Base-by-base conservation (phyloP, 2,888 invertebrate species). In the Dione vanillae region DNA sequence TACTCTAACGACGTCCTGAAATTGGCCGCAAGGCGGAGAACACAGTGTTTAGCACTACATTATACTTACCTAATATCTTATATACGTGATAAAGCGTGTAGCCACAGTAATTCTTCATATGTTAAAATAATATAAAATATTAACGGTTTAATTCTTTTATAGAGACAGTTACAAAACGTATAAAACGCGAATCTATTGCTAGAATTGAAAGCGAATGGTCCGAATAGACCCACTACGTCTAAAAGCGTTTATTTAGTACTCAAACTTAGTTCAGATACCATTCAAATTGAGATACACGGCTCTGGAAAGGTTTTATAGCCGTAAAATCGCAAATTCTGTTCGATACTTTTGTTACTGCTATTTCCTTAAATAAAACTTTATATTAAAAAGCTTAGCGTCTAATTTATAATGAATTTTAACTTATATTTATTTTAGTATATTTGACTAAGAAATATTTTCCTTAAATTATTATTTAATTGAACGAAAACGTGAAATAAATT, bases 281-380 rank as follows among this genome's bases (percentile, higher is more conserved):
- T 79, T 76, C 75, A 75, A 78, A 78, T 78, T 78, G 78, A 79
- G 77, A 77, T 77, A 78, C 76, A 77, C 74, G 74, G 71, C 73
- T 74, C 66, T 65, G 40, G 66, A 70, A 74, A 69, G 61, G 74
- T 75, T 74, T 74, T 71, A 68, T 68, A 67, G 71, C 61, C 67
- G 65, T 74, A 69, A 76, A 74, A 72, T 76, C 70, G 74, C 72
- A 74, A 74, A 64, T 45, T 59, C 67, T 70, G 70, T 65, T 67
- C 51, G 64, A 72, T 72, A 59, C 43, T 40, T 19, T 37, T 9
- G 43, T 47, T 27, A 61, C 6, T 40, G 35, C 20, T 43, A 52
- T 54, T 54, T 62, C 9, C n/a, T 47, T 45, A 67, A 67, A 19
- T 40, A 20, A 40, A 49, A 20, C 27, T 59, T 70, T 70, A 65